Evolutionary conservation across 2,888 invertebrate species (phyloP), one percentile per base, ranked within the genome.

Genomic region (Camptogramma bilineatum): DNA sequence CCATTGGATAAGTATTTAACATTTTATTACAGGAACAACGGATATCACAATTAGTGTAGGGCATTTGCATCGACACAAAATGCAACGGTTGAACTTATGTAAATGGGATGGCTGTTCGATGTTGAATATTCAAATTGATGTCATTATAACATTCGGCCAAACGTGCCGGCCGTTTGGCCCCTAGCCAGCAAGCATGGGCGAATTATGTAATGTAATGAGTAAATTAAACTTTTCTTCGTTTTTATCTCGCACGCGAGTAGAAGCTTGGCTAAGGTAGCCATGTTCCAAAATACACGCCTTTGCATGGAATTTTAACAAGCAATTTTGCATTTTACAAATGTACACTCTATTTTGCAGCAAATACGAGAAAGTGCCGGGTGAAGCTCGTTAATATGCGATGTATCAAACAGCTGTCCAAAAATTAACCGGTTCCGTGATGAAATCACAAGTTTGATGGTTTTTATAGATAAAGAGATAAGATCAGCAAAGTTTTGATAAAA

Each of bases 41-140:
- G 83, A 83, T 85, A 83, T 78, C 80, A 84, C 87, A 91, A 91
- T 91, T 90, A 91, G 88, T 85, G 86, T 84, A 85, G 83, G 82
- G 83, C 87, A 89, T 91, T 91, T 89, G 87, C 88, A 89, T 84
- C 81, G 85, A 85, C 80, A 90, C 90, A 86, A 90, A 90, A 91
- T 90, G 88, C 89, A 91, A 91, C 91, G 88, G 91, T 83, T 90
- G 86, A 90, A 91, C 91, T 91, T 91, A 93, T 92, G 92, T 90
- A 88, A 92, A 92, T 93, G 86, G 82, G 85, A 86, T 90, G 82
- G 88, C 88, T 85, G 91, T 89, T 91, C 91, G 81, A 91, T 91
- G 92, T 90, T 91, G 91, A 92, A 92, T 93, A 93, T 93, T 93
- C 91, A 92, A 92, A 92, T 91, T 91, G 90, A 93, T 92, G 93